Percentiles rank a stretch among this genome's conserved stretches.
These are phyloP conservation scores for Zaprionus lineosus DNA, from an alignment of 2,888 invertebrate species.

Conservation along the genomic window DNA sequence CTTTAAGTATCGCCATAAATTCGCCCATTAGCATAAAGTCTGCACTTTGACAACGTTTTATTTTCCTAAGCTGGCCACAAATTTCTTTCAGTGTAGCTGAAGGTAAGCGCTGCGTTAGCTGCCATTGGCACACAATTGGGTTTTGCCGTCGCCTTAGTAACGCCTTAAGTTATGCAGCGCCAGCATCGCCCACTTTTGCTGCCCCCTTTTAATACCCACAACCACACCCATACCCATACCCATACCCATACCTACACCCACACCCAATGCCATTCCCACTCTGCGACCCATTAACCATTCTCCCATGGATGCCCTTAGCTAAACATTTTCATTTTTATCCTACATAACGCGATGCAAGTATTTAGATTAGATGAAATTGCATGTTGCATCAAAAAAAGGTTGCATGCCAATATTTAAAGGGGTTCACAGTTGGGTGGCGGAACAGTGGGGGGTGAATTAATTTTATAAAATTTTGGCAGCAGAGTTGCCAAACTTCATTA, in stretches of 20 bases:
- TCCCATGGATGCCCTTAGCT: conserved; percentile 48
- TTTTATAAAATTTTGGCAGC: conserved; percentile 18
- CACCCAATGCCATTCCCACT: background rate
- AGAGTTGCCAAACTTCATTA: conserved; percentile 40
- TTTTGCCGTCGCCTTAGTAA: conserved; percentile 52
- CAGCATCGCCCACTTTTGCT: conserved; percentile 39
- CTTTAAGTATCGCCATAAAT: background rate
- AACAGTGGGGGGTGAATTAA: no score
- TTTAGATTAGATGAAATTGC: conserved; percentile 76
- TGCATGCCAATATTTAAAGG: conserved; percentile 39
- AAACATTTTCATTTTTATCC: conserved; percentile 60
- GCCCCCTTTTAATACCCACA: background rate
- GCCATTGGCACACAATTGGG: conserved; percentile 72
- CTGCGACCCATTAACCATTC: no score
- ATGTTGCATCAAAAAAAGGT: conserved; percentile 71
- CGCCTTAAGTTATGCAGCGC: conserved; percentile 72
- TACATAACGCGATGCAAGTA: conserved; percentile 51
- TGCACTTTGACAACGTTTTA: background rate
- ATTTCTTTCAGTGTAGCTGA: conserved; percentile 46
- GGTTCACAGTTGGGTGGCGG: no score
- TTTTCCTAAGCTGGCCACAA: background rate
- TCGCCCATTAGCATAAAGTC: conserved; percentile 11
- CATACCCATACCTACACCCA: background rate
- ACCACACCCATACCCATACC: background rate
- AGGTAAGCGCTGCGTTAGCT: conserved; percentile 25